Base-by-base conservation (phyloP, 2,797 vertebrate species). In the Etheostoma nigrum region DNA sequence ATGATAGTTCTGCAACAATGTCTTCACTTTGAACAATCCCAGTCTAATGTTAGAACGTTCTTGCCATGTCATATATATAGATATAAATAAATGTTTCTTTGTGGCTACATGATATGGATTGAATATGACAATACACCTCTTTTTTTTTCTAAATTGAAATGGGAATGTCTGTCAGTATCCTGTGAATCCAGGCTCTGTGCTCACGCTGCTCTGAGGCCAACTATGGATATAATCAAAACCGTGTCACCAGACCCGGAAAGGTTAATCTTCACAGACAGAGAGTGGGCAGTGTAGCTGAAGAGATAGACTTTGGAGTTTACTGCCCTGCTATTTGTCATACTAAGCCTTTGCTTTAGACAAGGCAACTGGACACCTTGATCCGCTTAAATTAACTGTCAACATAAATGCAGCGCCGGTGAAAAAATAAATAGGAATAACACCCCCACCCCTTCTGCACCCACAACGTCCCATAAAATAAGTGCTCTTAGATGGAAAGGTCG, bases 301-400 rank as follows among this genome's bases (percentile, higher is more conserved):
- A 91, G 90, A 93, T 86, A 83, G 89, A 92, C 91, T 92, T 89
- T 86, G 78, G 85, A 91, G 81, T 92, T 91, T 90, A 83, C 89
- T 83, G 86, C 78, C 72, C 81, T 52, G 83, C 91, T 90, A 93
- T 94, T 94, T 94, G 94, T 94, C 94, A 93, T 92, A 91, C 85
- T 92, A 90, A 92, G 86, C 88, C 86, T 79, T 86, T 69, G 80
- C 88, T 90, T 88, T 81, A 86, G 92, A 93, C 93, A 93, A 92
- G 91, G 84, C 90, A 88, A 89, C 88, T 85, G 88, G 89, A 91
- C 90, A 93, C 90, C 87, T 94, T 93, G 93, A 95, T 94, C 94
- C 90, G 69, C 86, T 89, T 91, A 94, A 94, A 95, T 94, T 93
- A 93, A 94, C 92, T 94, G 94, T 94, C 94, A 94, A 94, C 91